These are phyloP conservation scores for Morus bassanus DNA, from an alignment of 2,797 vertebrate species.

Conservation along the genomic window DNA sequence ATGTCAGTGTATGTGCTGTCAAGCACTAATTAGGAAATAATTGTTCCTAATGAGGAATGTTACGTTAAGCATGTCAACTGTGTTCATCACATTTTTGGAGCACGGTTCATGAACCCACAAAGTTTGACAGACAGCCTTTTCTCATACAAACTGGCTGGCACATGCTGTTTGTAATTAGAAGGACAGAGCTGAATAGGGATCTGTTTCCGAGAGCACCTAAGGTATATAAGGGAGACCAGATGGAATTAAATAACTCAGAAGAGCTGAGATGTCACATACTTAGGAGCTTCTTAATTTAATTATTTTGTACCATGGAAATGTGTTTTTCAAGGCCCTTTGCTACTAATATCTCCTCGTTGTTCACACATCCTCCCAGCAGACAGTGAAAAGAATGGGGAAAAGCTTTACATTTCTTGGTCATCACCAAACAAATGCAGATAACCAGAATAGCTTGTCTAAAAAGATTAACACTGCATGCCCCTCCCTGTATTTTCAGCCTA, in stretches of 20 bases:
- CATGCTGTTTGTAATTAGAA: background rate
- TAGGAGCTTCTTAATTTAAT: background rate
- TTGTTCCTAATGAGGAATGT: background rate
- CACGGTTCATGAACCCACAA: rapidly evolving
- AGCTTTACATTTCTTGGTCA: background rate
- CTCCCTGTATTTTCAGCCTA: background rate
- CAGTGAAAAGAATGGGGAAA: background rate
- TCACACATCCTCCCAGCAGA: background rate
- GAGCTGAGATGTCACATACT: background rate
- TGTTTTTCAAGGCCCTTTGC: background rate
- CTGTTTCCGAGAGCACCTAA: background rate
- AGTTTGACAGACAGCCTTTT: background rate
- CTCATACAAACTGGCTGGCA: background rate
- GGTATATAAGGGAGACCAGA: background rate
- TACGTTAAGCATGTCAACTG: background rate
- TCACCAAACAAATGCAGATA: background rate
- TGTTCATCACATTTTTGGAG: background rate
- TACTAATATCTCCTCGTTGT: background rate
- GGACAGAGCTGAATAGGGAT: background rate
- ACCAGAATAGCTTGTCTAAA: background rate
- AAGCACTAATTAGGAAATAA: background rate
- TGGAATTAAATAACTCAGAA: background rate
- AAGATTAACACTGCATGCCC: background rate
- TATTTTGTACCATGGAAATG: background rate
- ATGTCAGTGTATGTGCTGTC: background rate